Evolutionary conservation across 2,797 vertebrate species (phyloP), one percentile per base, ranked within the genome.

Genomic region (Cacajao melanocephalus): DNA sequence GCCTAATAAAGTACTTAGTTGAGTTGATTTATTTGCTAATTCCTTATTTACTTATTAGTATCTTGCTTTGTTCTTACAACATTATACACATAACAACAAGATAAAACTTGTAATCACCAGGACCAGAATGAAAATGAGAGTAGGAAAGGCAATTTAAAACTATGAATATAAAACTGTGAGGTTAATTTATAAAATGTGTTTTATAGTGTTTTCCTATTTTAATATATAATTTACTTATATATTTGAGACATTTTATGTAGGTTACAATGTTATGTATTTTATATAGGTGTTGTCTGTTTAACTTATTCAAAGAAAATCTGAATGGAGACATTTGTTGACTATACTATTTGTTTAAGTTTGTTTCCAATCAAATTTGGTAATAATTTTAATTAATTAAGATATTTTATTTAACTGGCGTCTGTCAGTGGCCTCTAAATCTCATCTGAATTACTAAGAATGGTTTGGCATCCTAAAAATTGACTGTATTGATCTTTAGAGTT

Each of bases 1-100:
- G 30, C 81, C 80, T 93, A 90, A 87, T 93, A 90, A 87, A 90
- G 36, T 85, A 88, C 20, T 88, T 96, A 79, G 39, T 76, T 96
- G 48, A 82, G 3, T 93, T 83, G 67, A 80, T 94, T 79, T 92
- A 50, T 87, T 93, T 95, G 57, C 58, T 90, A 94, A 44, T 89
- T 94, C 75, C 6, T 78, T 78, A 70, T 58, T 93, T 93, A 82
- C 30, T 87, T 96, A 79, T 20, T 88, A 75, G 36, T 87, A 83
- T 58, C 44, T 88, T 87, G 26, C 26, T 94, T 92, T 94, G n/a
- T 88, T 91, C 75, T 93, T 94, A 55, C 6, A 92, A 64, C 14
- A 61, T 20, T 41, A 30, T 93, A 39, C 50, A 55, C 28, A 86
- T 12, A 70, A 75, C 55, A 76, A 79, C 17, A 79, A 44, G 44